phyloP scores from a whole-genome alignment of 2,113 vertebrate genomes.

The Entelurus aequoreus region DNA sequence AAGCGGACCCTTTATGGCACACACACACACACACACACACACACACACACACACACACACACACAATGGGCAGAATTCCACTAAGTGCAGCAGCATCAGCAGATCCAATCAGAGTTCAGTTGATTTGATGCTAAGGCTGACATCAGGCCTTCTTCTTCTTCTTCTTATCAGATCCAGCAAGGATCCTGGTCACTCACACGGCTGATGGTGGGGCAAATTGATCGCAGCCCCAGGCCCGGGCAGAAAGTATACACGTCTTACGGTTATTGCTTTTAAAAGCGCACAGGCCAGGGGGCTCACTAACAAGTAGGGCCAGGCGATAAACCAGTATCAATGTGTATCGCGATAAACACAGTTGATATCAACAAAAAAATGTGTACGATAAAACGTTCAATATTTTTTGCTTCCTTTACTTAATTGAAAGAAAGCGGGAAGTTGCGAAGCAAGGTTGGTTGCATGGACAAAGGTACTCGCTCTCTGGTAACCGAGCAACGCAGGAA shows the following conservation, averaged over 20 bases:
- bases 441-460: too few relatives aligned
- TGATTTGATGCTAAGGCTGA: constrained; percentile 63
- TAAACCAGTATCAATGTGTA: too few relatives aligned
- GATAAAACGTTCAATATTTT: too few relatives aligned
- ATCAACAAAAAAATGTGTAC: too few relatives aligned
- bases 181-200: constrained; percentile 36
- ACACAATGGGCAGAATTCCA: constrained; percentile 44
- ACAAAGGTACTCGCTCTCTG: too few relatives aligned
- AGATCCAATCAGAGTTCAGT: constrained; percentile 54
- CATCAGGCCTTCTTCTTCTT: constrained; percentile 48
- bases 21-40: constrained; percentile 7
- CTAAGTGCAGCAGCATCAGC: constrained; percentile 28
- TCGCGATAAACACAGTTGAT: too few relatives aligned
- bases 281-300: constrained; percentile 40
- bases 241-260: constrained; percentile 41
- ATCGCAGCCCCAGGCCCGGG: constrained; percentile 50
- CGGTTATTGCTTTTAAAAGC: constrained; percentile 39
- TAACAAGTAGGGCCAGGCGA: too few relatives aligned
- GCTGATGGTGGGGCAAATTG: constrained; percentile 36
- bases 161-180: constrained; percentile 54
- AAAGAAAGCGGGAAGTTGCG: too few relatives aligned
- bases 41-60: constrained; percentile 11
- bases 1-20: constrained; percentile 1
- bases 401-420: too few relatives aligned
- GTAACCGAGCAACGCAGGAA: too few relatives aligned